Percentiles rank a stretch among this genome's conserved stretches.
Conservation (phyloP, 2,888 invertebrate genomes). For the Plusia festucae region DNA sequence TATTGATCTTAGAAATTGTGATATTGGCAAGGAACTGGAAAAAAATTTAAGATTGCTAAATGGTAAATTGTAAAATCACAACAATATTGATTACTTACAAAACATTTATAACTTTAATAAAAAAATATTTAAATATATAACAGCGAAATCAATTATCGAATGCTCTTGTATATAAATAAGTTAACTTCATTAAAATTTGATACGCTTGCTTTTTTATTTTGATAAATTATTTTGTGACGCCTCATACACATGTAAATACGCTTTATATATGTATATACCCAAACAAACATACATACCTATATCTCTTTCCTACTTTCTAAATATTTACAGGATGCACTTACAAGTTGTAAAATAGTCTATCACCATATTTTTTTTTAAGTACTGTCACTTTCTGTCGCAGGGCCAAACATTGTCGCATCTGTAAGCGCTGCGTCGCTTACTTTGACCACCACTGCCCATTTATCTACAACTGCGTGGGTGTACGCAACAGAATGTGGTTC, state of each 20-base stretch:
- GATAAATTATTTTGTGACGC: not conserved
- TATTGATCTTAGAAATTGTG: too few species aligned
- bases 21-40: too few species aligned
- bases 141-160: slow-evolving; percentile 16
- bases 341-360: too few species aligned
- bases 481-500: slow-evolving; percentile 98
- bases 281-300: too few species aligned
- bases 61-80: not conserved
- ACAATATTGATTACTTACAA: too few species aligned
- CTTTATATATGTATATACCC: too few species aligned
- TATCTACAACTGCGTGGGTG: slow-evolving; percentile 98
- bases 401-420: slow-evolving; percentile 97
- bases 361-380: not conserved
- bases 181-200: slow-evolving; percentile 27
- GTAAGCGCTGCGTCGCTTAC: slow-evolving; percentile 96
- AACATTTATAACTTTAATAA: not conserved
- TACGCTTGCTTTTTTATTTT: slow-evolving; percentile 19
- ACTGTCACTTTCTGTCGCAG: slow-evolving; percentile 57
- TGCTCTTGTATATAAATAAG: not conserved
- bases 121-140: slow-evolving; percentile 7
- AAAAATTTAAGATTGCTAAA: too few species aligned
- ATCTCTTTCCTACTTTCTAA: too few species aligned
- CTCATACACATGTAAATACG: too few species aligned
- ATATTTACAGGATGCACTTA: too few species aligned
- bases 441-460: slow-evolving; percentile 99